phyloP scores from a whole-genome alignment of 2,888 invertebrate species.

The Deroplatys truncata region DNA sequence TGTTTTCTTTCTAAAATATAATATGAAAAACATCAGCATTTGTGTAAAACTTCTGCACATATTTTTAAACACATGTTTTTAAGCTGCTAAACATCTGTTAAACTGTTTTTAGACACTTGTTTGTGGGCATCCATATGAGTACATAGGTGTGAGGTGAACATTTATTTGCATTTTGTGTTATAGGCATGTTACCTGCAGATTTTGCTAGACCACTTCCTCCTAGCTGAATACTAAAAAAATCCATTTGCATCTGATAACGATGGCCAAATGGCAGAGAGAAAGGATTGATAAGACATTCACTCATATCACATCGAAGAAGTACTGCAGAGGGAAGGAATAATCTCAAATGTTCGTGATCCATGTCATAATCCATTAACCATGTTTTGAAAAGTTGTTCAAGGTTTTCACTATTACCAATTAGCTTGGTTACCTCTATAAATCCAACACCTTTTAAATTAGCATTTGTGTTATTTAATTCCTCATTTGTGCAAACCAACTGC shows the following conservation, averaged over 20 bases:
- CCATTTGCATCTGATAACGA: constrained; percentile 20
- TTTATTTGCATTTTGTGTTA: not conserved
- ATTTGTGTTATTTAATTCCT: not conserved
- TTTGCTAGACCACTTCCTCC: constrained; percentile 16
- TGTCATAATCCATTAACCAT: constrained; percentile 25
- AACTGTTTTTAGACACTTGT: no score
- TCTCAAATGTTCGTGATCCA: constrained; percentile 18
- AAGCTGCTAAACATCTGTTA: no score
- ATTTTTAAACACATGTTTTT: no score
- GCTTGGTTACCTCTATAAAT: constrained; percentile 14
- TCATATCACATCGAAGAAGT: constrained; percentile 16
- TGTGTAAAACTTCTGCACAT: no score
- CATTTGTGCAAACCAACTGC: not conserved
- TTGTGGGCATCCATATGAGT: no score
- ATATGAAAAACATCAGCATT: no score
- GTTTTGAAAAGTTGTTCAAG: constrained; percentile 20
- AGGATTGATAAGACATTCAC: constrained; percentile 22
- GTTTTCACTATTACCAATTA: not conserved
- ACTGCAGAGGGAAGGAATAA: not conserved
- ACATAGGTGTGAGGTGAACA: no score
- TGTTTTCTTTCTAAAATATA: no score
- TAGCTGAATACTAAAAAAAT: constrained; percentile 11
- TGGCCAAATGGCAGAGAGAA: constrained; percentile 23
- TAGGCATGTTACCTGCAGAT: constrained; percentile 8
- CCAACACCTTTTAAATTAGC: not conserved